A percentile compares a stretch with the other conserved stretches of the same genome.
These are phyloP conservation scores for Trinectes maculatus DNA, from an alignment of 2,113 vertebrate genomes.

Conservation along the genomic window DNA sequence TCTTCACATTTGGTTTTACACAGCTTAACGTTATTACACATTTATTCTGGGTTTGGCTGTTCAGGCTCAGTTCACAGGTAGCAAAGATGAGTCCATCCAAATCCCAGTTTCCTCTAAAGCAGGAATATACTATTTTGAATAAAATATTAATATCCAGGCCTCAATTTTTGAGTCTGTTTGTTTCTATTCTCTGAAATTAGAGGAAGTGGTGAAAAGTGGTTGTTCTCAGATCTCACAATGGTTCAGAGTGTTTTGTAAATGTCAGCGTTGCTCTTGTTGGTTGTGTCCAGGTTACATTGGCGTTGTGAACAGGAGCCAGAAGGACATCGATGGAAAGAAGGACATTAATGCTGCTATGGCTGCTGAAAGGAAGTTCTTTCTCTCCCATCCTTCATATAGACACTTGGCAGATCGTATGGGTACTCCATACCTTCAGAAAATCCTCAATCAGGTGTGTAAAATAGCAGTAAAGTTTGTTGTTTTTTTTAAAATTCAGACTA, in stretches of 20 bases:
- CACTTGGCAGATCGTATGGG: slow-evolving; percentile 99
- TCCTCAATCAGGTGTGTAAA: slow-evolving; percentile 92
- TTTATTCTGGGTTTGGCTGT: slow-evolving; percentile 21
- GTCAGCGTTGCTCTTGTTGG: slow-evolving; percentile 1
- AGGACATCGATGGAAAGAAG: slow-evolving; percentile 98
- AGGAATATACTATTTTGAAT: slow-evolving; percentile 3
- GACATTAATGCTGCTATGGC: slow-evolving; percentile 94
- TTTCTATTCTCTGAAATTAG: slow-evolving; percentile 29
- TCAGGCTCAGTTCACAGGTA: slow-evolving; percentile 5
- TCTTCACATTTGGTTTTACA: slow-evolving; percentile 36
- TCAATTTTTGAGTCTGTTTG: slow-evolving; percentile 5
- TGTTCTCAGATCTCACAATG: slow-evolving; percentile 17
- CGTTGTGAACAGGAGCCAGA: slow-evolving; percentile 98
- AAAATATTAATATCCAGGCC: slow-evolving; percentile 13
- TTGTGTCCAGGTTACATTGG: slow-evolving; percentile 91
- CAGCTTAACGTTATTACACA: slow-evolving; percentile 36
- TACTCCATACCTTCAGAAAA: slow-evolving; percentile 94
- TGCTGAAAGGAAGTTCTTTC: slow-evolving; percentile 97
- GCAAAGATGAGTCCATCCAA: slow-evolving; percentile 7
- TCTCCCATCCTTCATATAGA: slow-evolving; percentile 94
- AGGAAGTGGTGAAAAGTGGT: slow-evolving; percentile 38
- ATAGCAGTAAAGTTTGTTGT: neutral
- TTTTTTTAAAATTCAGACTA: neutral
- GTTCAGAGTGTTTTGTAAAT: slow-evolving; percentile 16
- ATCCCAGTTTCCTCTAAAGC: slow-evolving; percentile 8